phyloP scores from a whole-genome alignment of 2,113 vertebrate species.

The Chaenocephalus aceratus region DNA sequence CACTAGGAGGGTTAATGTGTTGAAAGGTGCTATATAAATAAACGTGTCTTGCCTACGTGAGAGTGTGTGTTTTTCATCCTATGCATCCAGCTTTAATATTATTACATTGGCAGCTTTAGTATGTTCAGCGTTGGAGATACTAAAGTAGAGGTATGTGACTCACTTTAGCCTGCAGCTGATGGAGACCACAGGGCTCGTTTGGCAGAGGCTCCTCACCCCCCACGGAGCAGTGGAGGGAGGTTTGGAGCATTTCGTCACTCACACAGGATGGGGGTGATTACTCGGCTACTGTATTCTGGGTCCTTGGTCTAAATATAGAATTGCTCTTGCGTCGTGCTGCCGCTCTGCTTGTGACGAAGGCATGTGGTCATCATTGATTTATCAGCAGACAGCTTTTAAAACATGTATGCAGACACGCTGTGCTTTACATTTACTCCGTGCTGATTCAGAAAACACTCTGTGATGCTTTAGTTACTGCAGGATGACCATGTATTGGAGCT shows the following conservation, averaged over 20 bases:
- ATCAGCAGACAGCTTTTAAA: conserved; percentile 34
- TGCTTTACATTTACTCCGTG: neutral
- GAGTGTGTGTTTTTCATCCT: neutral
- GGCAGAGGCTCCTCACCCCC: conserved; percentile 47
- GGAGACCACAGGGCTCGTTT: conserved; percentile 23
- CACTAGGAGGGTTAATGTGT: too few relatives aligned
- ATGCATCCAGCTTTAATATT: neutral
- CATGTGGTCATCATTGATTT: conserved; percentile 62
- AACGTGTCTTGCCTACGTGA: too few relatives aligned
- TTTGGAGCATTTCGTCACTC: conserved; percentile 73
- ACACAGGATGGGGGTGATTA: conserved; percentile 80
- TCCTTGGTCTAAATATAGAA: conserved; percentile 77
- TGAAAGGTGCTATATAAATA: too few relatives aligned
- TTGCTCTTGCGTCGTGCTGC: conserved; percentile 34
- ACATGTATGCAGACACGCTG: conserved; percentile 21
- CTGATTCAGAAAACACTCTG: neutral
- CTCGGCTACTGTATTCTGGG: conserved; percentile 70
- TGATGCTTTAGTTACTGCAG: neutral
- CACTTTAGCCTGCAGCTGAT: conserved; percentile 36
- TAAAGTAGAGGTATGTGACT: neutral
- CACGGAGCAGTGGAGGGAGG: conserved; percentile 43
- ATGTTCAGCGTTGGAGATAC: neutral
- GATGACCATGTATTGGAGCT: neutral
- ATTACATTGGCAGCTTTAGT: neutral
- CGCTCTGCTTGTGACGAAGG: conserved; percentile 45